Conservation (phyloP, 1,140 invertebrate species). For the Ceratina australensis region DNA sequence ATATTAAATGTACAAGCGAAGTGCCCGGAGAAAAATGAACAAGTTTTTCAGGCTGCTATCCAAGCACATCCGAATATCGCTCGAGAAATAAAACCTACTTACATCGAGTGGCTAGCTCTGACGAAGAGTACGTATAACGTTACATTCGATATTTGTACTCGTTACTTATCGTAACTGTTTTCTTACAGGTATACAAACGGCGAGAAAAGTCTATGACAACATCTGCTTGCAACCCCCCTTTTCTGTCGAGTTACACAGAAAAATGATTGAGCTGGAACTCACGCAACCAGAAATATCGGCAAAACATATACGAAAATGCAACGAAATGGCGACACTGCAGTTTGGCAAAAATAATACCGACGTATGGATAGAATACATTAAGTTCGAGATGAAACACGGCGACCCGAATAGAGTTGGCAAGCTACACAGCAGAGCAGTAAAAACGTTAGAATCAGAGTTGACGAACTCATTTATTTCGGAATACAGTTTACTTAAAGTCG, state of each 20-base stretch:
- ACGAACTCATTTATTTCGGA: conserved; percentile 73
- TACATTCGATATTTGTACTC: no score
- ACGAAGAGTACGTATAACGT: conserved; percentile 68
- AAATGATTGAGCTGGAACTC: conserved; percentile 79
- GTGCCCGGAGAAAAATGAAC: conserved; percentile 74
- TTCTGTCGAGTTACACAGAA: conserved; percentile 78
- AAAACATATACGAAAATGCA: conserved; percentile 72
- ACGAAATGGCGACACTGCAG: conserved; percentile 77
- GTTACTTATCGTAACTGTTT: no score
- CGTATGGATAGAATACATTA: conserved; percentile 82
- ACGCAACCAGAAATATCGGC: conserved; percentile 73
- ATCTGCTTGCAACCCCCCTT: conserved; percentile 74
- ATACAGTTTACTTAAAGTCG: conserved; percentile 69
- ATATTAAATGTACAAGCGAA: conserved; percentile 76
- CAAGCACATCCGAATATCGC: conserved; percentile 69
- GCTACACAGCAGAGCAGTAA: conserved; percentile 79
- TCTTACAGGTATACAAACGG: conserved; percentile 76
- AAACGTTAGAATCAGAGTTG: conserved; percentile 71
- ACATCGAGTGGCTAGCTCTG: conserved; percentile 78
- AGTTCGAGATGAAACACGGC: conserved; percentile 80
- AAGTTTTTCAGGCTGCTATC: conserved; percentile 77
- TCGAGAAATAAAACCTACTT: conserved; percentile 76
- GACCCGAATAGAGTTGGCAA: conserved; percentile 73
- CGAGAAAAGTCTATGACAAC: conserved; percentile 75
- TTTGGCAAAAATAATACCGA: conserved; percentile 80